These are phyloP conservation scores for Microchrysa polita DNA, from an alignment of 2,888 invertebrate species.

Conservation along the genomic window DNA sequence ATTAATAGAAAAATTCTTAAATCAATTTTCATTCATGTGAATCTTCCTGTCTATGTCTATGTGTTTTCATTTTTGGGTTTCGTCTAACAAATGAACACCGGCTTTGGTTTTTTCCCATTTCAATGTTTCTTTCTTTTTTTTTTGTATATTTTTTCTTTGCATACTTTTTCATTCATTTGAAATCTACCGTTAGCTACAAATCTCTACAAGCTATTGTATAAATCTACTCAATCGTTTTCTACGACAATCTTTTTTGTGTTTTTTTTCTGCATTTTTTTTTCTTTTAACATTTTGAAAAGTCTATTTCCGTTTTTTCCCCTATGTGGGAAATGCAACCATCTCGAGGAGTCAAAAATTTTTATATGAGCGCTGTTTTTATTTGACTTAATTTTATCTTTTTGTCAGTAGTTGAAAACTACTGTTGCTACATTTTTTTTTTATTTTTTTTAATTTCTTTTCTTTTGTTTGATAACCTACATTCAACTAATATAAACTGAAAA, in stretches of 20 bases:
- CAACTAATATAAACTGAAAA: not conserved
- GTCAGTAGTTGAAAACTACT: not conserved
- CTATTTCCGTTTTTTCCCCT: not conserved
- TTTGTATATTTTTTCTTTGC: not conserved
- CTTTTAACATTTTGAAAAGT: no score
- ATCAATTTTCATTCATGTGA: not conserved
- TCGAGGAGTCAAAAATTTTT: not conserved
- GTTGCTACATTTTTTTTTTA: no score
- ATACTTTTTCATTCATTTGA: slow-evolving; percentile 38
- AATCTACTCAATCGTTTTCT: slow-evolving; percentile 49
- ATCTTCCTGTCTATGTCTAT: not conserved
- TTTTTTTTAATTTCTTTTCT: no score
- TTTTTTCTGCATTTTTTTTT: not conserved
- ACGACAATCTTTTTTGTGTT: slow-evolving; percentile 1
- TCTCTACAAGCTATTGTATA: slow-evolving; percentile 47
- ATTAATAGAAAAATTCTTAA: not conserved
- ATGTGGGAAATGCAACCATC: no score
- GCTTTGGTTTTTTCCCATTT: not conserved
- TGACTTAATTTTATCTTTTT: not conserved
- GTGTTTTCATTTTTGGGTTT: not conserved
- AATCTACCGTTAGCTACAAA: slow-evolving; percentile 45
- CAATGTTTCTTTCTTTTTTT: not conserved
- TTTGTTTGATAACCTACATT: not conserved
- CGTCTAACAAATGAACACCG: not conserved
- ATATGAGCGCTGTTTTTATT: not conserved